Evolutionary conservation across 2,888 invertebrate genomes (phyloP), one percentile per base, ranked within the genome.

Genomic region (Acanthoscelides obtectus): DNA sequence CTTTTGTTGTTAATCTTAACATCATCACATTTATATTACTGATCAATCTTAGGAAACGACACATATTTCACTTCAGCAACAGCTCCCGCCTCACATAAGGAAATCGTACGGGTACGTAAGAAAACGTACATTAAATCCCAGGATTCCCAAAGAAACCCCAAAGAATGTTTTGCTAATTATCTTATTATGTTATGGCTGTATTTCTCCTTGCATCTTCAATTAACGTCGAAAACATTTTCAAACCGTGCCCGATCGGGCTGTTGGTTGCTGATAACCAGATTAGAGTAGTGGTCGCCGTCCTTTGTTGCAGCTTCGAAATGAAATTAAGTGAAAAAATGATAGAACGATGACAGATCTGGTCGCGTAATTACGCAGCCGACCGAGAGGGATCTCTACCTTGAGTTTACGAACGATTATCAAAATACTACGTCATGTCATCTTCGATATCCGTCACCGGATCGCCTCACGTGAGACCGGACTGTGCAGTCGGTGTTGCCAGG

Each of bases 311-410:
- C 70, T 70, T 70, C 45, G 65, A 64, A 74, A 79, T 77, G 79
- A 81, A 81, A 80, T 80, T 80, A 81, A 80, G 80, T 81, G 81
- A 80, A 81, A 81, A 80, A 80, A 79, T 81, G 80, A 81, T 74
- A 77, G 78, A 80, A 79, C 76, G 79, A 76, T 79, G 80, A 80
- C 79, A 79, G 79, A 77, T 78, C 70, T 22, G 75, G 73, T 72
- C 78, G 75, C 74, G 75, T 77, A 75, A 75, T 76, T 74, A 75
- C 73, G 73, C 76, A 74, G 66, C 75, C 71, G 75, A 75, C 74
- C 76, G 75, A 77, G 77, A 76, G 74, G 73, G 72, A 74, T 75
- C 77, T 74, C 73, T 45, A 45, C 75, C 22, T 73, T 73, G 72
- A 77, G 77, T 78, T 79, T 80, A 80, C 79, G 76, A 80, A 77